These are phyloP conservation scores for Poecilia picta DNA, from an alignment of 2,797 vertebrate genomes.

Conservation along the genomic window DNA sequence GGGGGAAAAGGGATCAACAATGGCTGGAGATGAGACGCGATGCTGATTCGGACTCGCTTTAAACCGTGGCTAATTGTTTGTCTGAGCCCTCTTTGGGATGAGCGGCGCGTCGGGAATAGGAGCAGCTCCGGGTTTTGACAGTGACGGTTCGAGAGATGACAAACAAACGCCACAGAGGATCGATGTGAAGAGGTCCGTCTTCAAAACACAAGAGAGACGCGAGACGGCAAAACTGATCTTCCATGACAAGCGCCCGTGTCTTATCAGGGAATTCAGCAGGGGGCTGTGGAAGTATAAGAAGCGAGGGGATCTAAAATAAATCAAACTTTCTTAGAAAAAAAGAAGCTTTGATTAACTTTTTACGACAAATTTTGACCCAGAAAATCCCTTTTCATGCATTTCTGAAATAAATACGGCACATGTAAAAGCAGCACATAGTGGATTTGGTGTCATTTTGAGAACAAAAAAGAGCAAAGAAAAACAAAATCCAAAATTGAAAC, in stretches of 20 bases:
- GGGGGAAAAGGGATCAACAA: conserved; percentile 10
- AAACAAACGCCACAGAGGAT: conserved; percentile 79
- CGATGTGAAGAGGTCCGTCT: conserved; percentile 71
- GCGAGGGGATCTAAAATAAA: conserved; percentile 24
- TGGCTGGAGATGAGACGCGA: conserved; percentile 34
- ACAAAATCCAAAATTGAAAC: background rate
- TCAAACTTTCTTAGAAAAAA: conserved; percentile 1
- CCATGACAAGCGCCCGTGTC: conserved; percentile 66
- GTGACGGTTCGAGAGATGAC: conserved; percentile 75
- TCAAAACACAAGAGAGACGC: conserved; percentile 57
- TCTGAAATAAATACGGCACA: background rate
- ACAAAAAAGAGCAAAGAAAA: background rate
- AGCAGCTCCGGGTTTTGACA: conserved; percentile 65
- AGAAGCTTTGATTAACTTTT: conserved; percentile 21
- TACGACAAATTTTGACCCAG: conserved; percentile 20
- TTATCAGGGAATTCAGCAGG: conserved; percentile 62
- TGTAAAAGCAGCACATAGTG: background rate
- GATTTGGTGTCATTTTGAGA: background rate
- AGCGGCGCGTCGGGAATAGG: conserved; percentile 60
- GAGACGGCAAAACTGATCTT: conserved; percentile 59
- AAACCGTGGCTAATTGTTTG: conserved; percentile 75
- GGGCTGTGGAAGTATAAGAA: conserved; percentile 42
- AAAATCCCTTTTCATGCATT: conserved; percentile 11
- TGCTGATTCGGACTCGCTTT: conserved; percentile 29
- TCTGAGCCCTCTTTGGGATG: conserved; percentile 70